These are phyloP conservation scores for Galerucella calmariensis DNA, from an alignment of 2,888 invertebrate species.

Conservation along the genomic window DNA sequence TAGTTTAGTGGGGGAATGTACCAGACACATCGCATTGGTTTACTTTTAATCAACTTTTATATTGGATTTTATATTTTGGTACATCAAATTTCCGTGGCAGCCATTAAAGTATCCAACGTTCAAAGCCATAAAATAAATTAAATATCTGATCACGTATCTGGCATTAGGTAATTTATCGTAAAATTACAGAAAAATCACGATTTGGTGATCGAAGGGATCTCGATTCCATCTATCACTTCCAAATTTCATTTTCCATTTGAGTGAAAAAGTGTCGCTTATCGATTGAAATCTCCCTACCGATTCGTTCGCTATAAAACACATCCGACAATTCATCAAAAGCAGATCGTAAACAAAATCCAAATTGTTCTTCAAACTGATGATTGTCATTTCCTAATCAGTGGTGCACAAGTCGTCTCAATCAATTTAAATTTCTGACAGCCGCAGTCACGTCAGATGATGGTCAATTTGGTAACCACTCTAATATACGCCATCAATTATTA, in stretches of 20 bases:
- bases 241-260: conserved; percentile 31
- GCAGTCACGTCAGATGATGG: conserved; percentile 43
- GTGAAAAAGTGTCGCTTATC: conserved; percentile 28
- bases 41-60: no score
- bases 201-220: conserved; percentile 9
- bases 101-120: no score
- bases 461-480: conserved; percentile 46
- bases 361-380: conserved; percentile 39
- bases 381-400: conserved; percentile 36
- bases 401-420: conserved; percentile 37
- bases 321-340: conserved; percentile 33
- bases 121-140: not conserved
- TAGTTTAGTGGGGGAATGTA: no score
- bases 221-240: conserved; percentile 21
- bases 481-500: conserved; percentile 44
- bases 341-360: conserved; percentile 30
- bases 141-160: not conserved
- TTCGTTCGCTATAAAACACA: conserved; percentile 17
- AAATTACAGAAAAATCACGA: conserved; percentile 11
- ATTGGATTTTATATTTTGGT: no score
- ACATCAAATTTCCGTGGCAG: no score
- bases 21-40: no score
- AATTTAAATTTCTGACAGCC: conserved; percentile 42
- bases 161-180: not conserved
- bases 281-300: conserved; percentile 25